A percentile compares a stretch with the other conserved stretches of the same genome.
These are phyloP conservation scores for Ploceus nigricollis DNA, from an alignment of 2,113 vertebrate genomes.

Conservation along the genomic window DNA sequence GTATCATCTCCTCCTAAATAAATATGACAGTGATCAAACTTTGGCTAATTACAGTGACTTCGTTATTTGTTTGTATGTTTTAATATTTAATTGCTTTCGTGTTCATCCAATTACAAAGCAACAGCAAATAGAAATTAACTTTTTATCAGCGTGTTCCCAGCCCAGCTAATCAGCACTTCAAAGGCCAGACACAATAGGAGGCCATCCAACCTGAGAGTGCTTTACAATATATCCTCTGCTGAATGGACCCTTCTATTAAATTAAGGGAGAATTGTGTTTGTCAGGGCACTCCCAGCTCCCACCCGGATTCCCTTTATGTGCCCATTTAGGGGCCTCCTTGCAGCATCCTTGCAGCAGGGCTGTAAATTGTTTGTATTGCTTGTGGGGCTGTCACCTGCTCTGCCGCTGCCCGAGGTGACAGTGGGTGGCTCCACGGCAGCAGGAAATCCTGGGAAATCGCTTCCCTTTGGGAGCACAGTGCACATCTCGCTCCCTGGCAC, in stretches of 20 bases:
- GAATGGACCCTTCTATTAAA: conserved; percentile 42
- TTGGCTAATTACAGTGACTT: conserved; percentile 80
- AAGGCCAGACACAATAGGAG: conserved; percentile 60
- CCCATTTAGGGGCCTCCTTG: background rate
- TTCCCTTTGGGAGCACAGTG: accelerated
- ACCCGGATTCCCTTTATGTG: background rate
- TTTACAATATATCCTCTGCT: conserved; percentile 36
- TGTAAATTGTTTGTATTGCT: background rate
- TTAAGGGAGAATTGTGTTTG: conserved; percentile 49
- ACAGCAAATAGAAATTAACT: conserved; percentile 82
- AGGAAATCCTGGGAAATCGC: accelerated
- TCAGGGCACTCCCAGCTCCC: conserved; percentile 5
- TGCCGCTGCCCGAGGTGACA: background rate
- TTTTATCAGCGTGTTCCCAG: conserved; percentile 76
- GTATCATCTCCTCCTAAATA: conserved; percentile 77
- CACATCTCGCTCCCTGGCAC: accelerated
- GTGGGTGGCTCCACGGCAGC: accelerated
- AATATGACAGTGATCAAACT: conserved; percentile 83
- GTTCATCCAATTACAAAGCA: conserved; percentile 80
- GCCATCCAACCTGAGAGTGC: conserved; percentile 58
- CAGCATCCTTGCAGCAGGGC: background rate
- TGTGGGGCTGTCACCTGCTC: background rate
- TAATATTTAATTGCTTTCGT: conserved; percentile 83
- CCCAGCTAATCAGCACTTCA: conserved; percentile 67
- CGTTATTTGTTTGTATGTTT: conserved; percentile 84